Base-by-base conservation (phyloP, 2,797 vertebrate species). In the Diplodus puntazzo region DNA sequence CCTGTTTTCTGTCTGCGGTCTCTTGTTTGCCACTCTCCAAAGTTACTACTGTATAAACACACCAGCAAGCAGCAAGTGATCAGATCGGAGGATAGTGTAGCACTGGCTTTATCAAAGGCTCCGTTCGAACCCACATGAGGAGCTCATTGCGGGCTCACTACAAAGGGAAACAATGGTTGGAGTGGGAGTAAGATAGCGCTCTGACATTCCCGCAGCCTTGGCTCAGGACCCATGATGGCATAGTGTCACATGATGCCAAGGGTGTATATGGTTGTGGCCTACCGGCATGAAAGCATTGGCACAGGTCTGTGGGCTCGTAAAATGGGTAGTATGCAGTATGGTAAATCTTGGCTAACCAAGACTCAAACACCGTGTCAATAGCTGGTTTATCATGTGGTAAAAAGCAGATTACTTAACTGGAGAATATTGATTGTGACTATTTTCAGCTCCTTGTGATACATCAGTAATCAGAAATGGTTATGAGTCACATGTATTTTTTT, bases 151-250 rank as follows among this genome's bases (percentile, higher is more conserved):
- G 80, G 85, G 69, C 81, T 93, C 80, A 84, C 83, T 90, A 87
- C 86, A 92, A 89, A 92, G 68, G 60, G 67, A 85, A 86, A 86
- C 84, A 86, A 90, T 88, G 88, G 88, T 90, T 86, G 86, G 86
- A 88, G 92, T 92, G 84, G 89, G 92, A 93, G 92, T 86, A 79
- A 34, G 80, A 91, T 88, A 85, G 83, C 54, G 20, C 79, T 78
- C 57, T 87, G 81, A 73, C 63, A 86, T 88, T 89, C 82, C 88
- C 85, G 9, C 91, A 92, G 77, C 84, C 76, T 87, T 84, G 87
- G 84, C 79, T 87, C 59, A 48, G 81, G 88, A 89, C 81, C 79
- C 80, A 82, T 54, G 86, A 77, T 75, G 75, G 76, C 83, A 84
- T 14, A 3, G 61, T 72, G 82, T 91, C 88, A 90, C 80, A 83